Evolutionary conservation across 2,888 invertebrate genomes (phyloP), one percentile per base, ranked within the genome.

Genomic region (Salticus scenicus): DNA sequence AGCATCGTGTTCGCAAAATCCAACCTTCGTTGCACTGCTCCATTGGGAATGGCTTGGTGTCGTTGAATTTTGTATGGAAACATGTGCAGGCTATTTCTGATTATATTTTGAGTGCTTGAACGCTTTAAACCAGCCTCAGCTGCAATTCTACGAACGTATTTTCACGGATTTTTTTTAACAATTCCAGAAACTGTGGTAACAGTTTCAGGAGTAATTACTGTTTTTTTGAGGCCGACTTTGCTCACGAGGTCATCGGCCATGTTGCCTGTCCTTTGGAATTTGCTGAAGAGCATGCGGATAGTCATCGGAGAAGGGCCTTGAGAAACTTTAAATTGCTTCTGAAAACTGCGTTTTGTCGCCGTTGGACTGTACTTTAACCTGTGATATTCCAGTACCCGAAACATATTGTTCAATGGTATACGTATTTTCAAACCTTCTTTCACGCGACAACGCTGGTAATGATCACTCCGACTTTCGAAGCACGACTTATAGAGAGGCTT

Each of bases 181-280:
- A 72, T 72, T 72, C 30, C 51, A 72, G 47, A 72, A 72, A 30
- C 72, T 28, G 8, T 72, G 28, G 72, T 30, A 4, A 47, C 72
- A 47, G 51, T 72, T 72, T 30, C 20, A 72, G 72, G 51, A 30
- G 31, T 72, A 72, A 51, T 4, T 28, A 28, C 51, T 24, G 51
- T 47, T 47, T 4, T 0, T 17, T 27, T 30, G 17, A n/a, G 5
- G 4, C 30, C 51, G 17, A 72, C 30, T 51, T 17, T 30, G 1
- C 72, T 42, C n/a, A 42, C 24, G 0, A n/a, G 20, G 0, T 51
- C 31, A 72, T 51, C 30, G 2, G n/a, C 31, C 51, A 47, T n/a
- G 10, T n/a, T 72, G 7, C 70, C 70, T 70, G 33, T 70, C 70
- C 70, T 4, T 41, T 70, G 24, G 0, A 70, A 70, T 70, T 70